phyloP scores from a whole-genome alignment of 2,888 invertebrate species.

The Colletes collaris region DNA sequence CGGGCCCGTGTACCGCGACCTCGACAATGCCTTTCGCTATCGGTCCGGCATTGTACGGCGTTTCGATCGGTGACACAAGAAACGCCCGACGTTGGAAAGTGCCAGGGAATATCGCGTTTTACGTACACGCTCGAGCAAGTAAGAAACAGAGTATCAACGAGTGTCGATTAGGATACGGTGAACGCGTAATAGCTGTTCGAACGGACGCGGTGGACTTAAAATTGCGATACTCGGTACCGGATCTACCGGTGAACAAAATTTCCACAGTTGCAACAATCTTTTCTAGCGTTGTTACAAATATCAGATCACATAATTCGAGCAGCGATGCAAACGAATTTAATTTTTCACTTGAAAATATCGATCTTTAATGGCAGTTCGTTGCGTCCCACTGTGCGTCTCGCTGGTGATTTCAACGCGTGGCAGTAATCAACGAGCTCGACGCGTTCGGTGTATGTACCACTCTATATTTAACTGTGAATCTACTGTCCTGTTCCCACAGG shows the following conservation, averaged over 20 bases:
- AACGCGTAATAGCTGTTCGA: constrained; percentile 16
- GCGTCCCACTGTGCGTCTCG: too few species aligned
- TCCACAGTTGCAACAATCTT: too few species aligned
- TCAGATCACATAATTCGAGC: too few species aligned
- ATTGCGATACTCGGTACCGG: too few species aligned
- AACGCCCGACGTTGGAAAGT: constrained; percentile 30
- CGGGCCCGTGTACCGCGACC: constrained; percentile 72
- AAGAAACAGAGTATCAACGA: constrained; percentile 8
- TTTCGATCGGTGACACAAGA: constrained; percentile 54
- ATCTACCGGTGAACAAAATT: too few species aligned
- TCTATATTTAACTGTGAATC: neutral
- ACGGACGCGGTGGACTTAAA: neutral
- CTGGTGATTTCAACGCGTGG: constrained; percentile 6
- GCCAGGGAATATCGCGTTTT: constrained; percentile 21
- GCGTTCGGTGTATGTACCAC: neutral
- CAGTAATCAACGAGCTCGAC: neutral
- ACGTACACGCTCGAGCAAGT: neutral
- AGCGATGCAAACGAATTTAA: too few species aligned
- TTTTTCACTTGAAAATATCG: too few species aligned
- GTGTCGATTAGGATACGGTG: constrained; percentile 1
- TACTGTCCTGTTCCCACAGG: constrained; percentile 1
- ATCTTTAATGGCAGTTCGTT: too few species aligned
- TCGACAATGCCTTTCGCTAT: constrained; percentile 74
- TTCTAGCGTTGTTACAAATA: too few species aligned
- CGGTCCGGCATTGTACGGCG: constrained; percentile 52